These are phyloP conservation scores for Mormyrops attenuatus DNA, from an alignment of 2,797 vertebrate species.

Conservation along the genomic window DNA sequence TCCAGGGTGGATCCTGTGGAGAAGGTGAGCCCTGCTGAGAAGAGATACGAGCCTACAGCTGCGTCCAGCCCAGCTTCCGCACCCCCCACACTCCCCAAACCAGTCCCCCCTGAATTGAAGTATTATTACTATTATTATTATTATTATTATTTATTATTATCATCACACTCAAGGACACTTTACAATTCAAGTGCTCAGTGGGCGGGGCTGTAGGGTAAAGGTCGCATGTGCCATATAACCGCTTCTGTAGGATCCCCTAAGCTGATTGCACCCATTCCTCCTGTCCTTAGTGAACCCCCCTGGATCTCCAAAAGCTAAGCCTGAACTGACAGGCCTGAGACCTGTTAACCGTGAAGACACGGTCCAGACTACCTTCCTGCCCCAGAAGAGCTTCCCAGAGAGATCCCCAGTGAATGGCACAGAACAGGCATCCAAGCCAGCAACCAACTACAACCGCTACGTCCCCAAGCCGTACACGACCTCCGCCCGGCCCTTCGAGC, in stretches of 20 bases:
- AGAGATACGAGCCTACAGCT: constrained; percentile 73
- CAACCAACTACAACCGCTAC: constrained; percentile 74
- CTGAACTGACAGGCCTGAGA: constrained; percentile 56
- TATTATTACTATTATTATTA: neutral
- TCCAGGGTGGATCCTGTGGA: constrained; percentile 78
- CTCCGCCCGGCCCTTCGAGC: constrained; percentile 81
- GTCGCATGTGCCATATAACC: neutral
- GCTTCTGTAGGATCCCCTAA: neutral
- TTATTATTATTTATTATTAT: too few relatives aligned
- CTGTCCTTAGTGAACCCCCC: constrained; percentile 46
- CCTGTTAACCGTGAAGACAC: constrained; percentile 73
- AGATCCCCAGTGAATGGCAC: constrained; percentile 79
- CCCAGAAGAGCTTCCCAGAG: constrained; percentile 86
- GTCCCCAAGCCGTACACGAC: constrained; percentile 82
- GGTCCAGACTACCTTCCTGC: constrained; percentile 76
- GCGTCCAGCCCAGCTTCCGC: constrained; percentile 70
- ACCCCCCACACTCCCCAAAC: constrained; percentile 77
- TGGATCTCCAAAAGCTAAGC: constrained; percentile 61
- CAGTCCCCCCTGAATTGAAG: constrained; percentile 65
- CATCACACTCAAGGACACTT: neutral
- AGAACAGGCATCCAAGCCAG: constrained; percentile 66
- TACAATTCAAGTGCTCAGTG: neutral
- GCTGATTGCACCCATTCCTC: neutral
- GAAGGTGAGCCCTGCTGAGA: constrained; percentile 70
- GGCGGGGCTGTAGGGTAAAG: neutral